Percentiles rank a stretch among this genome's conserved stretches.
phyloP scores from a whole-genome alignment of 2,888 invertebrate species.

The Boloria euphrosyne region DNA sequence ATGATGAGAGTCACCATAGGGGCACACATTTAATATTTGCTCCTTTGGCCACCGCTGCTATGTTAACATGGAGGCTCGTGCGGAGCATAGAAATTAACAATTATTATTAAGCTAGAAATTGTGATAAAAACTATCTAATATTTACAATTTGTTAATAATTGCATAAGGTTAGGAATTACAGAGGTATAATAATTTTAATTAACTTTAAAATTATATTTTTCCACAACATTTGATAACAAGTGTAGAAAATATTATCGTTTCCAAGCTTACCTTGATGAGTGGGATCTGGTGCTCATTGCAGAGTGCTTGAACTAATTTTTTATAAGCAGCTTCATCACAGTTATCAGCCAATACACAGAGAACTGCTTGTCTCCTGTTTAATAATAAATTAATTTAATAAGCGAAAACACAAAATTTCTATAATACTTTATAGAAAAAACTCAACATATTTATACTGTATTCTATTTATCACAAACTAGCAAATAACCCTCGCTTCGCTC shows the following conservation, averaged over 20 bases:
- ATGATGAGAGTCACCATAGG: constrained; percentile 73
- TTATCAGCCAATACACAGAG: constrained; percentile 98
- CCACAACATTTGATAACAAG: too few species aligned
- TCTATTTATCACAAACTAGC: too few species aligned
- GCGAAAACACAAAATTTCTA: constrained; percentile 1
- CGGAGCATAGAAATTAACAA: too few species aligned
- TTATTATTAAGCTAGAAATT: too few species aligned
- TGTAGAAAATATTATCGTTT: too few species aligned
- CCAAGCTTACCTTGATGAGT: constrained; percentile 88
- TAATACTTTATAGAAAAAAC: too few species aligned
- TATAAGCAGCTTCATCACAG: constrained; percentile 98
- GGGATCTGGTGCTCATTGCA: constrained; percentile 99
- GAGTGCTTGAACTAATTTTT: constrained; percentile 97
- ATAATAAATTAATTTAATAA: constrained; percentile 26
- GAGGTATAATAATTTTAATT: too few species aligned
- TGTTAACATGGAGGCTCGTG: constrained; percentile 59
- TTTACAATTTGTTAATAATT: background rate
- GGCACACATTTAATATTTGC: constrained; percentile 70
- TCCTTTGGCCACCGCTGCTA: constrained; percentile 58
- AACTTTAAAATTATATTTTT: too few species aligned
- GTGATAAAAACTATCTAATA: background rate
- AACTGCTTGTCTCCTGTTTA: constrained; percentile 94
- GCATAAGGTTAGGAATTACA: too few species aligned
- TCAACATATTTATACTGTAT: background rate
- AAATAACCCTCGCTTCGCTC: too few species aligned